Base-by-base conservation (phyloP, 2,888 invertebrate species). In the Drosophila anomalipes region DNA sequence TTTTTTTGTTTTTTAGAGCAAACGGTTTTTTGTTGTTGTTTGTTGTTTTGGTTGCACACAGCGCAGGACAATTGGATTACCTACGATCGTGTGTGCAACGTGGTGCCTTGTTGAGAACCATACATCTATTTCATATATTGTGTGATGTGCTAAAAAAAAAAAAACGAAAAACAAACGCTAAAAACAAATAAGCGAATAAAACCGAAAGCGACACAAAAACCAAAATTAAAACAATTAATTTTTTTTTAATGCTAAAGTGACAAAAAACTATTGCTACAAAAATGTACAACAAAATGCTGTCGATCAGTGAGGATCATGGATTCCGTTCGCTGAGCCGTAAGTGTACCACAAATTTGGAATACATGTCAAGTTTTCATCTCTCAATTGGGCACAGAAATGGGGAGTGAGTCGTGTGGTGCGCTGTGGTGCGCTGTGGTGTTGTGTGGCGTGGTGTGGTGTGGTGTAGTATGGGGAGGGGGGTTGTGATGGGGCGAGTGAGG, bases 271-370 rank as follows among this genome's bases (percentile, higher is more conserved):
- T 44, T 44, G 53, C 32, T 26, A 16, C 33, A 41, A 68, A 83
- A 79, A 89, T 90, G 91, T 91, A 85, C 70, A 89, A 86, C 71
- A 92, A 92, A 91, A 93, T 94, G 93, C 84, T 94, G 82, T 93
- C 93, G 61, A 92, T 93, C 79, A 93, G 94, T 88, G 94, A 94
- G 90, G 94, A 94, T 92, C 93, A 93, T 78, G 94, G 94, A 93
- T 94, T 94, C 92, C 93, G 93, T 82, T 94, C 94, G 70, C 88
- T 93, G 81, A 93, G 93, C 90, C 93, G 94, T 94, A 93, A 94
- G 93, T 93, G 26, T 57, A 26, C 52, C 33, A 66, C 41, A 41
- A 30, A 35, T 28, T 65, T 37, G n/a, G 37, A 26, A 28, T 47
- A 28, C 26, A 56, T 9, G 6, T 16, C 16, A 4, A 35, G 22